Evolutionary conservation across 2,888 invertebrate species (phyloP), one percentile per base, ranked within the genome.

Genomic region (Polia nebulosa): DNA sequence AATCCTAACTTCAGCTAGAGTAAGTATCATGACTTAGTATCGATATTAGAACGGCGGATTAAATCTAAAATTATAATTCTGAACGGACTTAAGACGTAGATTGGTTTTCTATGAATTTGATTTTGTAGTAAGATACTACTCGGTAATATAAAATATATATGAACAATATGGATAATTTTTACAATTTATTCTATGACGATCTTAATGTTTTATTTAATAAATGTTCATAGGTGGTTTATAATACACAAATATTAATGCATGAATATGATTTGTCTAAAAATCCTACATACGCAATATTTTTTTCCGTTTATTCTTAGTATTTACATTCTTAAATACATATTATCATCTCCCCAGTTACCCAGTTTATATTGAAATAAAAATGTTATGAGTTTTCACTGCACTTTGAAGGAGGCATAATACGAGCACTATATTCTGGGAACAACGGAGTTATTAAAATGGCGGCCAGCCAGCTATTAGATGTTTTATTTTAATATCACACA

Each of bases 401-500:
- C 20, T 41, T 59, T 55, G 17, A 59, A 66, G 11, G 25, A 56
- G 9, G 17, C 55, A 68, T 60, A 56, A 57, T 57, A 44, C 36
- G 52, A 62, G 39, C 44, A 36, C 39, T 45, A 62, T 52, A 55
- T 55, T 58, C 36, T 25, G 11, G 9, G 27, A 53, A 44, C 39
- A 53, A 41, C 34, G 36, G 13, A 39, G 32, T 63, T 74, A 77
- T 76, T 73, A 76, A 76, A 76, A 73, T 77, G 78, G 78, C 74
- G 27, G 36, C 32, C 53, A 22, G 74, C 72, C 74, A 74, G 78
- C 53, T 71, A 58, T 45, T 77, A 72, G 47, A 62, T 63, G 47
- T 77, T 74, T 77, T 74, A 71, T 77, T 77, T 62, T 51, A 77
- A 77, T 57, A 70, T 44, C 77, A 45, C 52, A 57, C 70, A 66